These are phyloP conservation scores for Drosophila pallidifrons DNA, from an alignment of 1,140 invertebrate species.

Conservation along the genomic window DNA sequence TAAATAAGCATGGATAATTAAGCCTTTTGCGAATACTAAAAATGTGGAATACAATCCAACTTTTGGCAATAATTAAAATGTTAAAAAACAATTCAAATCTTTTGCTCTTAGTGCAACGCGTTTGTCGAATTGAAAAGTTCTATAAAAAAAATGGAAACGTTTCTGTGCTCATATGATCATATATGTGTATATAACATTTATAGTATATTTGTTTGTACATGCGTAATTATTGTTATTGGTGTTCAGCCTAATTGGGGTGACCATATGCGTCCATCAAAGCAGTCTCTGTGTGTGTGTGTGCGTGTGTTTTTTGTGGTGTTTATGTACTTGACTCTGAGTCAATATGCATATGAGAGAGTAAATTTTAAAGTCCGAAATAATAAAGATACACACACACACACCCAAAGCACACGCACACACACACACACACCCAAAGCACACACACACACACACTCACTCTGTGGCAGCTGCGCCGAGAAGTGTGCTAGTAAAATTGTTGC, in stretches of 20 bases:
- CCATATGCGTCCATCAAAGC: slow-evolving; percentile 1
- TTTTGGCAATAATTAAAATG: too few relatives aligned
- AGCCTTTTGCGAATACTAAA: too few relatives aligned
- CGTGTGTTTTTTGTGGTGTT: background rate
- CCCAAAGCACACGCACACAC: background rate
- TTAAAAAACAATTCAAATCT: too few relatives aligned
- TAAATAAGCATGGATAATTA: too few relatives aligned
- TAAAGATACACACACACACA: slow-evolving; percentile 40
- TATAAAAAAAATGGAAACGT: too few relatives aligned
- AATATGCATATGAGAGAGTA: slow-evolving; percentile 22
- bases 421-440: background rate
- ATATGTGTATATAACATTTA: too few relatives aligned
- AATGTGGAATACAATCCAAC: too few relatives aligned
- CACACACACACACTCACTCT: slow-evolving; percentile 15
- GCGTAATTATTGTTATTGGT: background rate
- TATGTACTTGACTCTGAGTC: slow-evolving; percentile 5
- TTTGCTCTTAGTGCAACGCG: background rate
- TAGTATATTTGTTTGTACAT: background rate
- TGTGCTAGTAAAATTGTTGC: slow-evolving; percentile 55
- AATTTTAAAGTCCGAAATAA: slow-evolving; percentile 66
- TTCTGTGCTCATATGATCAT: too few relatives aligned
- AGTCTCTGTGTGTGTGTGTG: background rate
- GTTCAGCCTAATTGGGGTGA: slow-evolving; percentile 16
- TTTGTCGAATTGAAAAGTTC: too few relatives aligned
- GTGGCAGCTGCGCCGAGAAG: slow-evolving; percentile 50